Evolutionary conservation across 2,888 invertebrate species (phyloP), one percentile per base, ranked within the genome.

Genomic region (Chrysotoxum bicinctum): DNA sequence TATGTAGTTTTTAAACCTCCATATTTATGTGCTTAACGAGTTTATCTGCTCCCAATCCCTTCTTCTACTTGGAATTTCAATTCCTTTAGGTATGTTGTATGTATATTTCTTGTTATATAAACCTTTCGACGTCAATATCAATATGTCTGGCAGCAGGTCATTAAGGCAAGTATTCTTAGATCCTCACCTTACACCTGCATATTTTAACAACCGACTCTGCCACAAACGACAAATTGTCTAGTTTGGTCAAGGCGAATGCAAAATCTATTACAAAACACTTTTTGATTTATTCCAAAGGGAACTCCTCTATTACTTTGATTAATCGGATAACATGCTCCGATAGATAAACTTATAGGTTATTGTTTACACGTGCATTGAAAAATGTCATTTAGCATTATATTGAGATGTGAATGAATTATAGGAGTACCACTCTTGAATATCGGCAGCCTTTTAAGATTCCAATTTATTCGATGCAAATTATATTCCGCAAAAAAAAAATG

Each of bases 351-450:
- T 32, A 30, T 32, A 43, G 48, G n/a, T 66, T 48, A 45, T 69
- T 62, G 54, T 69, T 62, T 52, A 54, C 80, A 74, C 74, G 74
- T 80, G 80, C 62, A 74, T 37, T 21, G 10, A 23, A 74, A 48
- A 37, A 10, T 74, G 79, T 74, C 73, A 60, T 23, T 54, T 45
- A 30, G 5, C 12, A 48, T 69, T 32, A 69, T 35, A 74, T 54
- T 75, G 74, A 69, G 62, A 45, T 75, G 54, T 75, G 69, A 62
- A 68, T 62, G 60, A 73, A 69, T 30, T 60, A 54, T 16, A 54
- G 26, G 56, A 35, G 58, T 7, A 21, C 12, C 16, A 32, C 14
- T 32, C 2, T 26, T 14, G 1, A 56, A 23, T 10, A 66, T 56
- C 37, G 50, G 54, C 54, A 54, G 9, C 35, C 43, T 43, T 68